Evolutionary conservation across 1,140 invertebrate genomes (phyloP).

Genomic region (Lethrus apterus): DNA sequence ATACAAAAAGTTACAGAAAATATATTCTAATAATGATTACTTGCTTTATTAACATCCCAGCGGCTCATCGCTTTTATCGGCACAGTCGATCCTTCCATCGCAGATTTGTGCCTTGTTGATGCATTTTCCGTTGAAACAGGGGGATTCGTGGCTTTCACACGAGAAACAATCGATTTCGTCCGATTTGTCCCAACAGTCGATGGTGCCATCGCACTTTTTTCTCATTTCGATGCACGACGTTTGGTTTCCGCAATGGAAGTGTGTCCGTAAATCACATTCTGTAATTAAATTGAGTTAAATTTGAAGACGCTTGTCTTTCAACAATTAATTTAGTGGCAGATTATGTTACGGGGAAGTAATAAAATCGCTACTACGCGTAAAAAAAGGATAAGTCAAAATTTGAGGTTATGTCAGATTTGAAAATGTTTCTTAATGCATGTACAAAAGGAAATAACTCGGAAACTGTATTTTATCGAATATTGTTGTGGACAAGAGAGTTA

Average conservation of each 20-base stretch:
- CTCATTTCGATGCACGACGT: conserved; percentile 65
- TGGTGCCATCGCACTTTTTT: conserved; percentile 62
- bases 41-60: no score
- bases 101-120: conserved; percentile 53
- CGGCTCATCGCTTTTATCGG: conserved; percentile 71
- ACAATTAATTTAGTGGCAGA: conserved; percentile 9
- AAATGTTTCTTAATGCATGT: no score
- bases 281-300: conserved; percentile 31
- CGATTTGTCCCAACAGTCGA: conserved; percentile 73
- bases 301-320: no score
- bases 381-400: not conserved
- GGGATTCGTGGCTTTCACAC: no score
- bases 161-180: conserved; percentile 72
- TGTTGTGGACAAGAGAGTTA: no score
- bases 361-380: not conserved
- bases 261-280: conserved; percentile 61
- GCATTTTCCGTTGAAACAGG: conserved; percentile 54
- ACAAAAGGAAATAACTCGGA: no score
- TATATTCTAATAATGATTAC: no score
- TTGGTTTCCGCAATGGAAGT: conserved; percentile 69
- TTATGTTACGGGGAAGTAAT: no score
- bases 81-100: conserved; percentile 73
- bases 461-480: no score
- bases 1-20: no score
- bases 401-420: not conserved